These are phyloP conservation scores for Gymnothorax reevesii DNA, from an alignment of 2,797 vertebrate genomes.

Conservation along the genomic window DNA sequence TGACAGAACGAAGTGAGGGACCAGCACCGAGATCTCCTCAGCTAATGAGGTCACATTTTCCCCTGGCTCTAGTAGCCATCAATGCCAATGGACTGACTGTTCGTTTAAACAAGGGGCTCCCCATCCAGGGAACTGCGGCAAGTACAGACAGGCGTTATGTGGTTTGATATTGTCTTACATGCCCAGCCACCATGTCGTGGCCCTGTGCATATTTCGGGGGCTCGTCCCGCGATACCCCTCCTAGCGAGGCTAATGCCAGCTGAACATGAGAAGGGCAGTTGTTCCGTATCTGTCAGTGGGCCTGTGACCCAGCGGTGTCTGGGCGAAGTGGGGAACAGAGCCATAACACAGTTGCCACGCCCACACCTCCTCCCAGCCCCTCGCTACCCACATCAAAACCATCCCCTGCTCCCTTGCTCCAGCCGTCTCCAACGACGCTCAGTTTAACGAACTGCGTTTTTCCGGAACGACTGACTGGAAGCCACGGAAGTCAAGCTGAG, in stretches of 20 bases:
- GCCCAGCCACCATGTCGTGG: conserved; percentile 15
- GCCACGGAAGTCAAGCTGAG: conserved; percentile 57
- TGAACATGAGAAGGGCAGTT: conserved; percentile 35
- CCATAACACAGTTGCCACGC: conserved; percentile 36
- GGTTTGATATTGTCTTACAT: conserved; percentile 25
- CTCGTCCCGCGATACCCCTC: conserved; percentile 23
- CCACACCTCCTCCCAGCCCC: conserved; percentile 44
- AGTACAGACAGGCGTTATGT: conserved; percentile 37
- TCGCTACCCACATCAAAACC: conserved; percentile 52
- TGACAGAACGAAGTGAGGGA: conserved; percentile 21
- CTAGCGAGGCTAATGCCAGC: conserved; percentile 30
- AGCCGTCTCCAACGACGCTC: conserved; percentile 50
- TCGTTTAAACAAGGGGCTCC: conserved; percentile 23
- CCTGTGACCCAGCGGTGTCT: conserved; percentile 35
- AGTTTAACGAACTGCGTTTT: conserved; percentile 49
- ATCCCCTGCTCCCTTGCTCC: conserved; percentile 30
- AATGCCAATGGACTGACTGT: conserved; percentile 22
- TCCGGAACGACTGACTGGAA: conserved; percentile 46
- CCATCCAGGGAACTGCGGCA: conserved; percentile 26
- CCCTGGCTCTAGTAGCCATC: conserved; percentile 16
- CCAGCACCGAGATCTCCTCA: neutral
- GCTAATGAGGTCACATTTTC: conserved; percentile 5
- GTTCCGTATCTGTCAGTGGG: conserved; percentile 30
- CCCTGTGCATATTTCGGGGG: conserved; percentile 26
- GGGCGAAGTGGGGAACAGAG: conserved; percentile 28